A percentile compares a stretch with the other conserved stretches of the same genome.
phyloP scores from a whole-genome alignment of 2,113 vertebrate genomes.

The Centropristis striata region DNA sequence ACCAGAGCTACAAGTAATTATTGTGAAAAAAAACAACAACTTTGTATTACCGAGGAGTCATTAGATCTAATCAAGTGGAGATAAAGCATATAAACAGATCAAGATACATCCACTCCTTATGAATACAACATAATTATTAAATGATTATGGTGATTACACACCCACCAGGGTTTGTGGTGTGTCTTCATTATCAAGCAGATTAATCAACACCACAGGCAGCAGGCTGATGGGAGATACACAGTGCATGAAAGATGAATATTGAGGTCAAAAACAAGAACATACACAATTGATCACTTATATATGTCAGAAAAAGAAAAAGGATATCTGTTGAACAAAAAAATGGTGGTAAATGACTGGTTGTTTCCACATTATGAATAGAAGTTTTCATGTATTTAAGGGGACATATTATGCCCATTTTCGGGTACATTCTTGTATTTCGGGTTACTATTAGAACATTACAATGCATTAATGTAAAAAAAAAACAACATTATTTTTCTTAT shows the following conservation, averaged over 20 bases:
- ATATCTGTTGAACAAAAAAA: background rate
- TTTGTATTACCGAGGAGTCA: conserved; percentile 56
- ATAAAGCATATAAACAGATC: conserved; percentile 72
- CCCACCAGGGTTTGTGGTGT: conserved; percentile 61
- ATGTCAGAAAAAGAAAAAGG: background rate
- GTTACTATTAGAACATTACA: too few relatives aligned
- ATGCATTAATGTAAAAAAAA: too few relatives aligned
- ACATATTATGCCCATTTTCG: too few relatives aligned
- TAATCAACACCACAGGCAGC: conserved; percentile 57
- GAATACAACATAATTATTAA: conserved; percentile 79
- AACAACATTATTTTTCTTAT: too few relatives aligned
- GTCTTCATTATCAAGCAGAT: conserved; percentile 67
- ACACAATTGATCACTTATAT: too few relatives aligned
- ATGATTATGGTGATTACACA: conserved; percentile 73
- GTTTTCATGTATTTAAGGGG: background rate
- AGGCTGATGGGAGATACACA: conserved; percentile 15
- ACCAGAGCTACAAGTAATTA: conserved; percentile 52
- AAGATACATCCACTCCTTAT: conserved; percentile 64
- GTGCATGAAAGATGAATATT: conserved; percentile 7
- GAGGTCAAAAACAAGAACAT: conserved; percentile 8
- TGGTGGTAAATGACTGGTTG: background rate
- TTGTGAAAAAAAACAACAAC: conserved; percentile 42
- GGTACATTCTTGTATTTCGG: too few relatives aligned
- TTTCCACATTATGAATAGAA: background rate
- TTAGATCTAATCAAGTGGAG: conserved; percentile 73